These are phyloP conservation scores for Nannoperca obscura DNA, from an alignment of 2,797 vertebrate species.

Conservation along the genomic window DNA sequence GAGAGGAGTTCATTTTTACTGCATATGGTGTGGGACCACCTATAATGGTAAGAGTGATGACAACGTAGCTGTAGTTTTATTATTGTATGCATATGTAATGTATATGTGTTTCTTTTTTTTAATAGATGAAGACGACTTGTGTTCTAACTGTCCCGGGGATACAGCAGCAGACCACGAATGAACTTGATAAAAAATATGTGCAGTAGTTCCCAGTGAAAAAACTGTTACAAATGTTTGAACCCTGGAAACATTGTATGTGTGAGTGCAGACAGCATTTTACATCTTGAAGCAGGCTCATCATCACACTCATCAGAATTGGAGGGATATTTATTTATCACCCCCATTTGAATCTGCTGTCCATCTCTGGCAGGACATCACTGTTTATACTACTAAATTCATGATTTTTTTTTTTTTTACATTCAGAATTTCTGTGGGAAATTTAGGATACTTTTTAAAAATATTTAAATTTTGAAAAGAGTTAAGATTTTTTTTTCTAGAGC, in stretches of 20 bases:
- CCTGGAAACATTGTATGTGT: neutral
- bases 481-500: constrained; percentile 28
- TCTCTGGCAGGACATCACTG: neutral
- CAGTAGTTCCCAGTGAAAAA: constrained; percentile 1
- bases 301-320: neutral
- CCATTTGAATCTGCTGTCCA: neutral
- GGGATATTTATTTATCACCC: neutral
- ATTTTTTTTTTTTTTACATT: constrained; percentile 3
- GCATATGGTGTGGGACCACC: constrained; percentile 96
- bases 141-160: constrained; percentile 92
- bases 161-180: constrained; percentile 92
- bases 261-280: constrained; percentile 1
- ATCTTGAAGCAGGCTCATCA: neutral
- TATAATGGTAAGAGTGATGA: constrained; percentile 91
- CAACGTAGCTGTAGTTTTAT: constrained; percentile 5
- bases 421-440: neutral
- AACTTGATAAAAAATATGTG: constrained; percentile 33
- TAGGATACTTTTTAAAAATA: neutral
- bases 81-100: neutral
- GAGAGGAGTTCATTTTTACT: constrained; percentile 92
- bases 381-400: neutral
- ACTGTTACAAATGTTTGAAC: constrained; percentile 5
- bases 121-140: constrained; percentile 91
- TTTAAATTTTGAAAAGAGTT: constrained; percentile 38
- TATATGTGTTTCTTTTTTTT: neutral